phyloP scores from a whole-genome alignment of 2,113 vertebrate genomes.

The Toxotes jaculatrix region DNA sequence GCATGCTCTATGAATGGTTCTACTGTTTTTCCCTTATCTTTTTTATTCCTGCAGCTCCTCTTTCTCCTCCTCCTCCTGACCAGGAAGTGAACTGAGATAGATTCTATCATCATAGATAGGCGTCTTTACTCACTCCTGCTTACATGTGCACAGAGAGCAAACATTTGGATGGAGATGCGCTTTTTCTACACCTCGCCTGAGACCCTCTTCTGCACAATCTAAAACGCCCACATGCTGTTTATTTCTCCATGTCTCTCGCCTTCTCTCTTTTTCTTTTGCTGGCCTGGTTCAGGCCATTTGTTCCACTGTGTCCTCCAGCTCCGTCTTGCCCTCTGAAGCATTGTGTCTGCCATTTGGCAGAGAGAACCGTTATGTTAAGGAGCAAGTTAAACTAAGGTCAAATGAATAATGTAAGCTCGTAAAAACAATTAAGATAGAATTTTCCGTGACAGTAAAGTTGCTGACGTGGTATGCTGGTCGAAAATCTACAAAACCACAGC shows the following conservation, averaged over 20 bases:
- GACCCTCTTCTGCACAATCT: neutral
- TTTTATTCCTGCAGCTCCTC: constrained; percentile 55
- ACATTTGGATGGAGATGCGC: constrained; percentile 1
- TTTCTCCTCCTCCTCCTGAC: constrained; percentile 53
- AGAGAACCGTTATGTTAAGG: constrained; percentile 18
- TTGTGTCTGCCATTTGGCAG: constrained; percentile 51
- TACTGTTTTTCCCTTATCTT: constrained; percentile 74
- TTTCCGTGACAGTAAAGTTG: constrained; percentile 17
- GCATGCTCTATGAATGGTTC: constrained; percentile 71
- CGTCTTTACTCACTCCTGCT: constrained; percentile 6
- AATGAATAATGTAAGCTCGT: constrained; percentile 16
- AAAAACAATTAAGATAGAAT: constrained; percentile 1
- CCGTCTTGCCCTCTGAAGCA: constrained; percentile 13
- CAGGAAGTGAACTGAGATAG: constrained; percentile 62
- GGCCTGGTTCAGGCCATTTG: constrained; percentile 21
- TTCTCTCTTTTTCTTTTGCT: neutral
- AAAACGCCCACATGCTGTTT: neutral
- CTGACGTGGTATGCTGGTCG: constrained; percentile 12
- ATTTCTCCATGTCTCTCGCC: neutral
- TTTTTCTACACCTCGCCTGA: constrained; percentile 6
- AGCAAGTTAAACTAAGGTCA: constrained; percentile 48
- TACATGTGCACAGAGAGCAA: neutral
- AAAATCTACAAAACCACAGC: neutral
- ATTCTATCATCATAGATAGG: constrained; percentile 55
- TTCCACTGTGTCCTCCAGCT: constrained; percentile 27